These are phyloP conservation scores for Pseudonaja textilis DNA, from an alignment of 2,113 vertebrate genomes.

Conservation along the genomic window DNA sequence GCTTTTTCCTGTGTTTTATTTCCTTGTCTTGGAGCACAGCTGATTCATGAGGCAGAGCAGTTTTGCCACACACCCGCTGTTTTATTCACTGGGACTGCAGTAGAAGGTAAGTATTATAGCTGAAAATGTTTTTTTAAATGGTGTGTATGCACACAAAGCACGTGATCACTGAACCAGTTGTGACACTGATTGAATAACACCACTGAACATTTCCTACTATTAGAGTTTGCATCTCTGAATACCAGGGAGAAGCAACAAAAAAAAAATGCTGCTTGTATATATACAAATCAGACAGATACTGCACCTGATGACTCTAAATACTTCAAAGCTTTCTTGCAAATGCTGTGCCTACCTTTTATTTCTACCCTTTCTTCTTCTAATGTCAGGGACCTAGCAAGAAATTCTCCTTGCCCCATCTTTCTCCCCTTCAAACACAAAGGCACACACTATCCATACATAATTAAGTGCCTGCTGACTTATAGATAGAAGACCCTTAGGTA, in stretches of 20 bases:
- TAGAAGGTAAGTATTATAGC: no score
- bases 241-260: not conserved
- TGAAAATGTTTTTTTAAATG: no score
- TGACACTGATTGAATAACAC: no score
- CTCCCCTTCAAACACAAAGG: conserved; percentile 4
- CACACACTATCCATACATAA: conserved; percentile 14
- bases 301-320: conserved; percentile 40
- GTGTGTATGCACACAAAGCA: no score
- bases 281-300: conserved; percentile 25
- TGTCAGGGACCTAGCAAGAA: conserved; percentile 30
- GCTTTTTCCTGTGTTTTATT: no score
- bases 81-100: no score
- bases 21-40: no score
- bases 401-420: not conserved
- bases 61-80: no score
- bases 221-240: not conserved
- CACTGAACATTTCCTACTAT: not conserved
- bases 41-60: no score
- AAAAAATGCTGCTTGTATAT: not conserved
- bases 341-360: conserved; percentile 23
- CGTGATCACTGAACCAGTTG: no score
- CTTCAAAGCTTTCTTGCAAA: conserved; percentile 23
- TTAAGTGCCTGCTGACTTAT: conserved; percentile 28
- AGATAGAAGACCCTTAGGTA: not conserved
- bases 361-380: not conserved